phyloP scores from a whole-genome alignment of 2,888 invertebrate species.

The Branchellion lobata region DNA sequence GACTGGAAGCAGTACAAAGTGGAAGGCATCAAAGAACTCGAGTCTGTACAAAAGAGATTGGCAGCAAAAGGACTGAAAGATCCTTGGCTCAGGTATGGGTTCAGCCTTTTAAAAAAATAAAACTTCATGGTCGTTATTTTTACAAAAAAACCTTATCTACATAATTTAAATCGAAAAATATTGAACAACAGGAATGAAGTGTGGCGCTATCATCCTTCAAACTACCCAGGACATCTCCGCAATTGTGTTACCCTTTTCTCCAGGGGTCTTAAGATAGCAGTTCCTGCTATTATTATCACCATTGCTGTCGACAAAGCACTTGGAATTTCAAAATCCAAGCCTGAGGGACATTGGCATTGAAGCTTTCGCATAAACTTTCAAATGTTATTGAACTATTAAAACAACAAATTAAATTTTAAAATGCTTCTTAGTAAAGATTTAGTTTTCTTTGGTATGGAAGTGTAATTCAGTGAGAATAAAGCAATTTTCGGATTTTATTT shows the following conservation, averaged over 20 bases:
- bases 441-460: not conserved
- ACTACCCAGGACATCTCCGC: constrained; percentile 45
- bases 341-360: constrained; percentile 40
- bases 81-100: constrained; percentile 65
- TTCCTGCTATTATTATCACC: constrained; percentile 48
- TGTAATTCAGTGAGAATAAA: no score
- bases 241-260: constrained; percentile 31
- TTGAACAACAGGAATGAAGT: constrained; percentile 50
- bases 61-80: constrained; percentile 54
- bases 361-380: not conserved
- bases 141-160: not conserved
- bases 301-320: constrained; percentile 48
- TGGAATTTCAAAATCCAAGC: constrained; percentile 45
- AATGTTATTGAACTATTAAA: no score
- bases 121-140: not conserved
- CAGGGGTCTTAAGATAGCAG: constrained; percentile 50
- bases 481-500: not conserved
- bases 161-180: not conserved
- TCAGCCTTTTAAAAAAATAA: not conserved
- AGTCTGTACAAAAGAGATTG: constrained; percentile 52
- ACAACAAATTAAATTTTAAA: no score
- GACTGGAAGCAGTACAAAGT: constrained; percentile 56
- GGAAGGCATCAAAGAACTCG: constrained; percentile 54
- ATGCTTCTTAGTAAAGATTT: no score
- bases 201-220: constrained; percentile 48